Evolutionary conservation across 2,888 invertebrate species (phyloP).

Genomic region (Argyresthia goedartella): DNA sequence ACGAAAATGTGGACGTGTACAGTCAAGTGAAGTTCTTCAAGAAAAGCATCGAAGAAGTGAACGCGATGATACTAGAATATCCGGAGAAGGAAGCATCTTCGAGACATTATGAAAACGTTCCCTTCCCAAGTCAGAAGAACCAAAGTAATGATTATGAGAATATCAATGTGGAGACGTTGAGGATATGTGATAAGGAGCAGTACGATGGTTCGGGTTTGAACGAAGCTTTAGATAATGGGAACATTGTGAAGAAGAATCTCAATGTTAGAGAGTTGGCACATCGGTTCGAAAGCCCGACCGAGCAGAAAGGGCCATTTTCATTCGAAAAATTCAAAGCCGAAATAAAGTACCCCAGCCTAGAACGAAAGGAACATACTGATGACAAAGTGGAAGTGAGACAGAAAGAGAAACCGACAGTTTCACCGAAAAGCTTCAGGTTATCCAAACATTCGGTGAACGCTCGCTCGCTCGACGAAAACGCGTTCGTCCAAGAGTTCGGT

Average conservation of each 20-base stretch:
- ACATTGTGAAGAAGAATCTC: slow-evolving; percentile 42
- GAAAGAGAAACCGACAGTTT: slow-evolving; percentile 59
- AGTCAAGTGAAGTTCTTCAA: slow-evolving; percentile 83
- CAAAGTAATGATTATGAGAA: slow-evolving; percentile 42
- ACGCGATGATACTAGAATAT: slow-evolving; percentile 60
- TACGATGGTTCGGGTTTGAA: slow-evolving; percentile 24
- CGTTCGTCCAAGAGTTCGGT: slow-evolving; percentile 78
- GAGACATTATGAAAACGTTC: slow-evolving; percentile 44
- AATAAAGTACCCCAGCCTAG: slow-evolving; percentile 45
- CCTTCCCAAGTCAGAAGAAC: slow-evolving; percentile 24
- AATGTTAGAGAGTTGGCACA: slow-evolving; percentile 75
- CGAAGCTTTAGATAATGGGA: slow-evolving; percentile 32
- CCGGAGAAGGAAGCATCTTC: slow-evolving; percentile 28
- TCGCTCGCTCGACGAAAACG: slow-evolving; percentile 80
- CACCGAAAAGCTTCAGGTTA: slow-evolving; percentile 69
- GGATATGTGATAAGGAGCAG: slow-evolving; percentile 49
- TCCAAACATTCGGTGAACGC: slow-evolving; percentile 75
- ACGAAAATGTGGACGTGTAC: slow-evolving; percentile 73
- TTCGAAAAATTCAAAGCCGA: slow-evolving; percentile 65
- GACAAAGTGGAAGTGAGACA: slow-evolving; percentile 28
- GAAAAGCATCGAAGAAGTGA: slow-evolving; percentile 81
- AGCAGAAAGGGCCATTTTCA: slow-evolving; percentile 67
- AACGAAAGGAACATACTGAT: slow-evolving; percentile 39
- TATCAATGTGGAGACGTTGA: slow-evolving; percentile 42
- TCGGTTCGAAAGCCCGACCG: slow-evolving; percentile 75